phyloP scores from a whole-genome alignment of 2,797 vertebrate genomes.

The Eleutherodactylus coqui region DNA sequence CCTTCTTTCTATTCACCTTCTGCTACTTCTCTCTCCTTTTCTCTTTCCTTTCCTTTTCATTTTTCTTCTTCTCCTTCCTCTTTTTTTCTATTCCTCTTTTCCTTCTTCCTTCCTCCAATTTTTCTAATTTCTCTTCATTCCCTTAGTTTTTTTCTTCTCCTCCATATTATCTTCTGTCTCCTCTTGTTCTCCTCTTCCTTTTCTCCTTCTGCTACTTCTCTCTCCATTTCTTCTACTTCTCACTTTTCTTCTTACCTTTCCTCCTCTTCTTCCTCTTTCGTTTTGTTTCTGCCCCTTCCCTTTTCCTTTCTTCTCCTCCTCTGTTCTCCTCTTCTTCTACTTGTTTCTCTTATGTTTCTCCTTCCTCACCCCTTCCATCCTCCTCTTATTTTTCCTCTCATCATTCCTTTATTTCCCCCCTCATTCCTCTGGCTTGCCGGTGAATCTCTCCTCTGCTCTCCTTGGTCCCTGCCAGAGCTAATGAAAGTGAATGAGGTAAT shows the following conservation, averaged over 20 bases:
- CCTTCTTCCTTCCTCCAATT: not conserved
- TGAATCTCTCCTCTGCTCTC: slow-evolving; percentile 19
- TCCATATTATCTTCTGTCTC: not conserved
- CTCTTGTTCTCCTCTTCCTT: not conserved
- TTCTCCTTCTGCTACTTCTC: not conserved
- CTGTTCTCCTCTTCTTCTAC: not conserved
- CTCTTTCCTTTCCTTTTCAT: not conserved
- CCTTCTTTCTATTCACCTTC: not conserved
- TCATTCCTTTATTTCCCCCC: not conserved
- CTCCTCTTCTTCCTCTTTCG: not conserved
- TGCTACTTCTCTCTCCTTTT: accelerated
- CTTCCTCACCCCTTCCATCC: not conserved
- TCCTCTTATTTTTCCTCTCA: not conserved
- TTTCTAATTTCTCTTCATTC: not conserved
- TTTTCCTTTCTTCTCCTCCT: not conserved
- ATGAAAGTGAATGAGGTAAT: slow-evolving; percentile 66
- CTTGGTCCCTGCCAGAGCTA: slow-evolving; percentile 15
- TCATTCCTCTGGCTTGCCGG: accelerated
- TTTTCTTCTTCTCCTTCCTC: accelerated
- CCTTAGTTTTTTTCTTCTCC: accelerated
- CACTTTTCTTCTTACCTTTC: slow-evolving; percentile 50
- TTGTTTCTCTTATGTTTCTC: not conserved
- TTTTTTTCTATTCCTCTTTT: accelerated
- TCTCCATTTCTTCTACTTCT: slow-evolving; percentile 58
- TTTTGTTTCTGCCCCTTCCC: not conserved